These are phyloP conservation scores for Campoplex capitator DNA, from an alignment of 2,888 invertebrate genomes.

Conservation along the genomic window DNA sequence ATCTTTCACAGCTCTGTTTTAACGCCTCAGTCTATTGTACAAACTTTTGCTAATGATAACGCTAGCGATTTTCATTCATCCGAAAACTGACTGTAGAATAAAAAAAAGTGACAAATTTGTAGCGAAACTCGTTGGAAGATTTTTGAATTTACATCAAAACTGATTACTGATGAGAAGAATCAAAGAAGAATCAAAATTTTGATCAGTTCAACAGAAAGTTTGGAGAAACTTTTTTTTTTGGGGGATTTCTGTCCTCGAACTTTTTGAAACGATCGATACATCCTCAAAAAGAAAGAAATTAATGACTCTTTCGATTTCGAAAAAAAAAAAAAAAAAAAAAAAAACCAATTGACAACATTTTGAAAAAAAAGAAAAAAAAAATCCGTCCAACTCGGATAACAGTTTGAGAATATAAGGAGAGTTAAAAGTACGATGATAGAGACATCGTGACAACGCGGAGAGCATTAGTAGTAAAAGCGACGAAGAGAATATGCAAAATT, in stretches of 20 bases:
- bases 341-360: background rate
- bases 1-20: background rate
- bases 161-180: background rate
- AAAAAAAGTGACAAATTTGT: background rate
- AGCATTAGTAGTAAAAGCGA: slow-evolving; percentile 44
- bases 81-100: background rate
- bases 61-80: background rate
- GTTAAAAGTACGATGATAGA: slow-evolving; percentile 61
- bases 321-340: background rate
- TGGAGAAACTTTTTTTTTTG: background rate
- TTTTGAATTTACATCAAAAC: background rate
- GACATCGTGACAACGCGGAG: slow-evolving; percentile 60
- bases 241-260: too few relatives aligned
- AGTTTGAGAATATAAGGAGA: slow-evolving; percentile 37
- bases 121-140: too few relatives aligned
- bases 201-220: background rate
- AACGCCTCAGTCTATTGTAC: background rate
- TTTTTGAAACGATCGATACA: background rate
- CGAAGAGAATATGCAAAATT: slow-evolving; percentile 81
- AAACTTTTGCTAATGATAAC: background rate
- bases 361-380: background rate
- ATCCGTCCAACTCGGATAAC: background rate
- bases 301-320: background rate
- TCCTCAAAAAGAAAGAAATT: background rate
- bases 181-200: background rate